Conservation (phyloP, 2,888 invertebrate species). For the Rosalia funebris region DNA sequence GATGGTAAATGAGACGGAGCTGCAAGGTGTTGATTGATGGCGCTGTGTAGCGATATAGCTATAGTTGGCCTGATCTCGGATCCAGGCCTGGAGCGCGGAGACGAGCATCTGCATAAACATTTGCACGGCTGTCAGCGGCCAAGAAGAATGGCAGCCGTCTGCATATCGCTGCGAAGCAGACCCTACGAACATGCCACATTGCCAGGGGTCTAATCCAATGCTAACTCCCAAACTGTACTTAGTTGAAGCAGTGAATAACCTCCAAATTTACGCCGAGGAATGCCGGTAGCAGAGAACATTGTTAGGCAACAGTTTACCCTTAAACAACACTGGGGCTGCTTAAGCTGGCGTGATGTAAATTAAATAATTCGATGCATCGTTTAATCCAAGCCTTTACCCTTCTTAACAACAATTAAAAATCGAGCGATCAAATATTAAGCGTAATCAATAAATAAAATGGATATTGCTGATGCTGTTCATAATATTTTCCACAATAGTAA, state of each 20-base stretch:
- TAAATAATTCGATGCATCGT: not conserved
- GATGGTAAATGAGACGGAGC: constrained; percentile 45
- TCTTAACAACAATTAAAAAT: too few species aligned
- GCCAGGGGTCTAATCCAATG: constrained; percentile 27
- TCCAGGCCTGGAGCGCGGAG: constrained; percentile 30
- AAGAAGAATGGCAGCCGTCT: constrained; percentile 57
- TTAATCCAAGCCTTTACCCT: too few species aligned
- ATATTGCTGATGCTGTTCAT: too few species aligned
- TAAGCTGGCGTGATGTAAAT: not conserved
- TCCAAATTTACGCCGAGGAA: constrained; percentile 15
- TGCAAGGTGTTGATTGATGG: constrained; percentile 52
- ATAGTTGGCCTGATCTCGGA: constrained; percentile 40
- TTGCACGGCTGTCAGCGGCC: constrained; percentile 57
- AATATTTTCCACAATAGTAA: too few species aligned
- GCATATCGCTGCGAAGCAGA: constrained; percentile 51
- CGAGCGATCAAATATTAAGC: too few species aligned
- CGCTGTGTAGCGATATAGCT: constrained; percentile 44
- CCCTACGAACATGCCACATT: constrained; percentile 38
- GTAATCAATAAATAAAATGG: too few species aligned
- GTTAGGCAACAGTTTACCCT: not conserved
- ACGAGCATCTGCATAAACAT: constrained; percentile 58
- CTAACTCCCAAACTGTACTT: constrained; percentile 27
- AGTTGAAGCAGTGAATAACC: constrained; percentile 16
- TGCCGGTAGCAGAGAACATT: constrained; percentile 5
- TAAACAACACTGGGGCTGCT: not conserved